These are phyloP conservation scores for Numida meleagris DNA, from an alignment of 2,113 vertebrate genomes.

Conservation along the genomic window DNA sequence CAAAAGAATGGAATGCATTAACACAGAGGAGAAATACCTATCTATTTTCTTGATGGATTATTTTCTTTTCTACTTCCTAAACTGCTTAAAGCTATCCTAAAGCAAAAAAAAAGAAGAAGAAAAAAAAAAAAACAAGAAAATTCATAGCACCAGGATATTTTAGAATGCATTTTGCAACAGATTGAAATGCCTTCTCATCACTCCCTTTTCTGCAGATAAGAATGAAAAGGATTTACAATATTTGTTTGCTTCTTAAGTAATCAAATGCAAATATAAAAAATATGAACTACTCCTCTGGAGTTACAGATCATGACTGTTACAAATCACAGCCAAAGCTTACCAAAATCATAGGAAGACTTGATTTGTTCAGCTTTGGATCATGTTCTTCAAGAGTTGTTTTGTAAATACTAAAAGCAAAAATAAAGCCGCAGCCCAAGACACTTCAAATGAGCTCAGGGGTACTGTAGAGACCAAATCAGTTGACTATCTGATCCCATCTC, in stretches of 20 bases:
- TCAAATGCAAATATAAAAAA: neutral
- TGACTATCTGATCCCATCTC: neutral
- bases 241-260: neutral
- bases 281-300: neutral
- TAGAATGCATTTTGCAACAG: neutral
- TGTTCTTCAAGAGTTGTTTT: neutral
- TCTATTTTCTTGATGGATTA: neutral
- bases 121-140: neutral
- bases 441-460: neutral
- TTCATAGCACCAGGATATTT: neutral
- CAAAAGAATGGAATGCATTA: neutral
- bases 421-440: neutral
- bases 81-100: neutral
- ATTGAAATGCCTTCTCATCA: neutral
- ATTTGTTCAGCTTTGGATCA: neutral
- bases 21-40: fast-evolving
- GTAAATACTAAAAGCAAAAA: neutral
- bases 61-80: neutral
- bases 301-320: neutral
- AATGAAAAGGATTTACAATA: neutral
- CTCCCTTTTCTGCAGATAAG: neutral
- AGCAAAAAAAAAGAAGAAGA: neutral
- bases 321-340: neutral
- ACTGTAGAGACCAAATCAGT: neutral
- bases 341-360: neutral